Evolutionary conservation across 2,113 vertebrate genomes (phyloP).

Genomic region (Gadus chalcogrammus): DNA sequence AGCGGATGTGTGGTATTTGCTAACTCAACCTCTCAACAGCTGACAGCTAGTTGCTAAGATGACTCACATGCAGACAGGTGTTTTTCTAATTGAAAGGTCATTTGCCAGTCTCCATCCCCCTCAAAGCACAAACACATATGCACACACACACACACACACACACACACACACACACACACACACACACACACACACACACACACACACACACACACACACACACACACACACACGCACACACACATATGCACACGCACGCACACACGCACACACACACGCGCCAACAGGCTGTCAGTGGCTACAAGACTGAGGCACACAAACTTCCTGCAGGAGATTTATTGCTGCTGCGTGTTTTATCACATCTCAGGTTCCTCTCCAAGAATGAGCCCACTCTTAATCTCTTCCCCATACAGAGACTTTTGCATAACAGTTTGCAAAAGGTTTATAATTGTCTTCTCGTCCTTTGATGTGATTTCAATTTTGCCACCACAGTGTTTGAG

Average conservation of each 20-base stretch:
- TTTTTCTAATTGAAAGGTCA: conserved; percentile 38
- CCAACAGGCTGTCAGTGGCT: conserved; percentile 15
- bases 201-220: no score
- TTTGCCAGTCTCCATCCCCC: conserved; percentile 20
- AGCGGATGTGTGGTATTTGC: conserved; percentile 35
- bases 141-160: neutral
- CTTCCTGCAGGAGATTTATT: conserved; percentile 31
- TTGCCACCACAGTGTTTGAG: no score
- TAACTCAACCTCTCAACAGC: conserved; percentile 9
- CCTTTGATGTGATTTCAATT: no score
- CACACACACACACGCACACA: no score
- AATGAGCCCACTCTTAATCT: conserved; percentile 25
- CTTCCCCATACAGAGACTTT: conserved; percentile 9
- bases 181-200: no score
- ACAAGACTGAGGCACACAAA: conserved; percentile 16
- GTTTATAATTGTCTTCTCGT: no score
- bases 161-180: neutral
- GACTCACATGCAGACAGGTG: conserved; percentile 17
- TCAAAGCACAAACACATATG: neutral
- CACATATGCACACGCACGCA: no score
- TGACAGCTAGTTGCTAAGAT: conserved; percentile 42
- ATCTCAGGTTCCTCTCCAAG: conserved; percentile 35
- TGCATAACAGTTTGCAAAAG: no score
- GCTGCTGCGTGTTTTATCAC: conserved; percentile 32
- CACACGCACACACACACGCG: neutral